phyloP scores from a whole-genome alignment of 2,113 vertebrate species.

The Cyphomyrus plagiostoma region DNA sequence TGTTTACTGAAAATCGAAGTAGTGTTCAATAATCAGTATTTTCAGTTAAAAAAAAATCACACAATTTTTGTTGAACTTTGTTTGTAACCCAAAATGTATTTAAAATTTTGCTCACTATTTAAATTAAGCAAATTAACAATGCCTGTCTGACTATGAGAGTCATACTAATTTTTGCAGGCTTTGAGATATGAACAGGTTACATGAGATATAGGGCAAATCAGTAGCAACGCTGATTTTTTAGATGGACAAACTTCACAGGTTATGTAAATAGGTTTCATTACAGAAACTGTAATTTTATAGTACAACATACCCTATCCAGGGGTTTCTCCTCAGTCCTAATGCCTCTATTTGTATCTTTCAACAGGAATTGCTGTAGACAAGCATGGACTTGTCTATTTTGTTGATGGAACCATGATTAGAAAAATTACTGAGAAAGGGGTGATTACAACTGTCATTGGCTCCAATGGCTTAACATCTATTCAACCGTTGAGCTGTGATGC shows the following conservation, averaged over 20 bases:
- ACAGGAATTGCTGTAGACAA: slow-evolving; percentile 78
- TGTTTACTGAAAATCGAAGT: background rate
- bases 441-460: slow-evolving; percentile 77
- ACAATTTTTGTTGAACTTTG: background rate
- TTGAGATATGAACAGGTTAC: background rate
- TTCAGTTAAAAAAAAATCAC: background rate
- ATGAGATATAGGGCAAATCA: background rate
- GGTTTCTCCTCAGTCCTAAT: background rate
- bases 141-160: background rate
- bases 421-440: slow-evolving; percentile 72
- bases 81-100: background rate
- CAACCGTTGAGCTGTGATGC: slow-evolving; percentile 81
- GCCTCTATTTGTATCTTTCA: background rate
- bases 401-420: slow-evolving; percentile 79
- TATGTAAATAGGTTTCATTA: background rate
- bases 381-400: slow-evolving; percentile 76
- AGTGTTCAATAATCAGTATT: background rate
- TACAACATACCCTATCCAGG: background rate
- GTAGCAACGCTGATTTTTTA: background rate
- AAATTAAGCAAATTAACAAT: background rate
- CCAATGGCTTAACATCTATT: slow-evolving; percentile 74
- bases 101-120: background rate
- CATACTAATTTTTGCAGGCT: background rate
- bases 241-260: background rate
- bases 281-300: background rate